phyloP scores from a whole-genome alignment of 2,888 invertebrate species.

The Cyclophora punctaria region DNA sequence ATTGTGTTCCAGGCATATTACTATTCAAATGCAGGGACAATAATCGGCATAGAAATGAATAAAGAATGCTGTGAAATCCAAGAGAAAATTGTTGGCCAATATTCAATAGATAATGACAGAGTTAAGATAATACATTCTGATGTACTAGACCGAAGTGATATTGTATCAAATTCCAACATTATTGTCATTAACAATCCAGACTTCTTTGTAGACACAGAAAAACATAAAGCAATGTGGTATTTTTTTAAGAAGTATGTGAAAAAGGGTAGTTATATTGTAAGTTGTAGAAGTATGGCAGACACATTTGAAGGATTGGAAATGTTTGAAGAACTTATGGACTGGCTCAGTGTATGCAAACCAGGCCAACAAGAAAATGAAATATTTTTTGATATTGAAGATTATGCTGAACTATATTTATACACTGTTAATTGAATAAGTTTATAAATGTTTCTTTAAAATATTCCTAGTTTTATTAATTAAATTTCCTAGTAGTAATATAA shows the following conservation, averaged over 20 bases:
- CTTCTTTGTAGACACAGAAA: slow-evolving; percentile 76
- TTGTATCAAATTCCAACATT: slow-evolving; percentile 74
- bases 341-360: slow-evolving; percentile 62
- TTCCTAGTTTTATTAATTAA: neutral
- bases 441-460: neutral
- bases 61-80: slow-evolving; percentile 78
- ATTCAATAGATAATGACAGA: slow-evolving; percentile 62
- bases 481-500: neutral
- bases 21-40: slow-evolving; percentile 71
- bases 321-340: slow-evolving; percentile 60
- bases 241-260: slow-evolving; percentile 72
- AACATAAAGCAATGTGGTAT: slow-evolving; percentile 77
- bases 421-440: slow-evolving; percentile 53
- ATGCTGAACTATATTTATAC: slow-evolving; percentile 55
- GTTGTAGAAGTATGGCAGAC: slow-evolving; percentile 74
- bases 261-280: slow-evolving; percentile 75
- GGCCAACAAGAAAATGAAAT: slow-evolving; percentile 60
- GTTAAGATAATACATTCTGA: slow-evolving; percentile 75
- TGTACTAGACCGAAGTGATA: slow-evolving; percentile 69
- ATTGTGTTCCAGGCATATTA: slow-evolving; percentile 72
- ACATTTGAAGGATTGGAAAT: slow-evolving; percentile 63
- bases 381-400: slow-evolving; percentile 57
- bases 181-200: slow-evolving; percentile 81
- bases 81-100: slow-evolving; percentile 70
- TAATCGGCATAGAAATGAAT: slow-evolving; percentile 82